Conservation (phyloP, 2,888 invertebrate genomes). For the Hirtodrosophila trivittata region DNA sequence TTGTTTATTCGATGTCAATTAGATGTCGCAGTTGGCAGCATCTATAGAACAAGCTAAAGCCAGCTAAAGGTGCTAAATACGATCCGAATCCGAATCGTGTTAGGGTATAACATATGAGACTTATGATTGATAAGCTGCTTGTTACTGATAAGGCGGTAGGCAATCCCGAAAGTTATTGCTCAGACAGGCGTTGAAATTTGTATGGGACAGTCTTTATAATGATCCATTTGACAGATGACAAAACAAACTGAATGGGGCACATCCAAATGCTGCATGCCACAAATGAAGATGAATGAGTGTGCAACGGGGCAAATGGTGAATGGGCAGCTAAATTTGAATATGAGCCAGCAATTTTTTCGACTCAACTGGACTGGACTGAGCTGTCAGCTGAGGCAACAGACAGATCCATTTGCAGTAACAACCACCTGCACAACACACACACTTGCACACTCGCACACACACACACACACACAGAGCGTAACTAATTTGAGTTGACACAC, state of each 20-base stretch:
- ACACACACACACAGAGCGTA: conserved; percentile 43
- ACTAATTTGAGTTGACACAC: conserved; percentile 67
- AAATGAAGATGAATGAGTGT: conserved; percentile 69
- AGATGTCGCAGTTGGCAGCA: conserved; percentile 32
- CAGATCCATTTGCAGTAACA: conserved; percentile 50
- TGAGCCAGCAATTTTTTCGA: conserved; percentile 43
- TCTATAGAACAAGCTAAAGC: too few species aligned
- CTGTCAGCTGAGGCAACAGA: conserved; percentile 44
- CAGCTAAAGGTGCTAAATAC: conserved; percentile 30
- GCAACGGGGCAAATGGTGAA: conserved; percentile 13
- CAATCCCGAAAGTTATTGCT: conserved; percentile 23
- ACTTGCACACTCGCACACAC: conserved; percentile 5
- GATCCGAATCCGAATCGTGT: conserved; percentile 4
- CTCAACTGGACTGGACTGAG: conserved; percentile 11
- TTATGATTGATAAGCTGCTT: conserved; percentile 43
- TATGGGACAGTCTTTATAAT: conserved; percentile 8
- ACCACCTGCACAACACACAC: conserved; percentile 53
- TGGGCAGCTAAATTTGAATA: conserved; percentile 20
- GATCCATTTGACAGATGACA: conserved; percentile 71
- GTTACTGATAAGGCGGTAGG: conserved; percentile 40
- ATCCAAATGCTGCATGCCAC: conserved; percentile 55
- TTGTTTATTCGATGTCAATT: conserved; percentile 48
- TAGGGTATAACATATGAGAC: conserved; percentile 9
- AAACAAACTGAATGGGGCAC: conserved; percentile 53
- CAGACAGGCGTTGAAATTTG: neutral